These are phyloP conservation scores for Galerucella pusilla DNA, from an alignment of 2,888 invertebrate genomes.

Conservation along the genomic window DNA sequence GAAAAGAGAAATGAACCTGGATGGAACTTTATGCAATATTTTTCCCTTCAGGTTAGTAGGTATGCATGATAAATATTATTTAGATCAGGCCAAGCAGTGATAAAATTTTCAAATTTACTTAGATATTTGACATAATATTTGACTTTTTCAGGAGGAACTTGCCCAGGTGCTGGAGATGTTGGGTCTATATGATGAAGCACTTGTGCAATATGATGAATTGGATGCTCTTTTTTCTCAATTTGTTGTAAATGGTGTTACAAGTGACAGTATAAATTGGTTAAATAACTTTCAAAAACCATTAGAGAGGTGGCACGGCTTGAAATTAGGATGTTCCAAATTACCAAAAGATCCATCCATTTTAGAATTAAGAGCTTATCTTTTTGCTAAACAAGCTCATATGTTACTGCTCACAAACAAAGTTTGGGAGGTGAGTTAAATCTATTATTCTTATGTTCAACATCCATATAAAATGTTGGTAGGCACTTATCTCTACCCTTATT, in stretches of 20 bases:
- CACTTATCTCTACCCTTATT: not conserved
- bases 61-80: conserved; percentile 14
- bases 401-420: conserved; percentile 78
- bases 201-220: conserved; percentile 96
- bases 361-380: conserved; percentile 93
- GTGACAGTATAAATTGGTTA: conserved; percentile 87
- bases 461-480: too few species aligned
- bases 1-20: conserved; percentile 90
- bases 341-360: conserved; percentile 78
- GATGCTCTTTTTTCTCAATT: conserved; percentile 97
- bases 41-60: conserved; percentile 81
- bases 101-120: not conserved
- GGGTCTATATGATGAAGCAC: conserved; percentile 91
- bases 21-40: conserved; percentile 96
- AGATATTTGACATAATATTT: not conserved
- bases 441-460: not conserved
- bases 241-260: conserved; percentile 84
- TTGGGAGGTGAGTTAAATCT: conserved; percentile 75
- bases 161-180: conserved; percentile 96
- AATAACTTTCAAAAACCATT: conserved; percentile 82
- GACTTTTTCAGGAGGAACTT: conserved; percentile 86
- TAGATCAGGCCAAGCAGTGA: not conserved
- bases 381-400: conserved; percentile 91
- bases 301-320: conserved; percentile 87
- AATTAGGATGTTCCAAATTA: conserved; percentile 72